Evolutionary conservation across 2,113 vertebrate species (phyloP).

Genomic region (Rynchops niger): DNA sequence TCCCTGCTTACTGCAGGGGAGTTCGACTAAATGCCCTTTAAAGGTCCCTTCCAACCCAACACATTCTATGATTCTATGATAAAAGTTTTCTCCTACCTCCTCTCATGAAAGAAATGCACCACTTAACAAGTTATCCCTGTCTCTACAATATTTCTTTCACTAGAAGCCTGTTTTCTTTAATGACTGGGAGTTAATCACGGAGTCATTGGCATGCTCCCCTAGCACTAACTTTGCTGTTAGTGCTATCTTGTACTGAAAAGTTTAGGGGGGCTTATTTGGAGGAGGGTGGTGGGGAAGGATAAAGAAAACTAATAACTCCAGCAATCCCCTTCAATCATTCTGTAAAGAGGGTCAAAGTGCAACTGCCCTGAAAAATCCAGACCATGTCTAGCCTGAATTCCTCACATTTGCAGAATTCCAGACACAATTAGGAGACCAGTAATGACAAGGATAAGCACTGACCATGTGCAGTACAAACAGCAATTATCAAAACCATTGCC

Average conservation of each 20-base stretch:
- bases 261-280: background rate
- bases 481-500: conserved; percentile 58
- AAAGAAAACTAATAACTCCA: conserved; percentile 50
- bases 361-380: conserved; percentile 66
- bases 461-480: background rate
- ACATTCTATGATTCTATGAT: too few species aligned
- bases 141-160: background rate
- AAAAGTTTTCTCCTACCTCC: background rate
- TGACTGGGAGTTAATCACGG: background rate
- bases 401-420: conserved; percentile 72
- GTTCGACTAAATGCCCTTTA: too few species aligned
- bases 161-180: background rate
- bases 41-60: too few species aligned
- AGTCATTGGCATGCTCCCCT: background rate
- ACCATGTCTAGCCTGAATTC: conserved; percentile 63
- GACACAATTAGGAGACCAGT: conserved; percentile 28
- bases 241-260: background rate
- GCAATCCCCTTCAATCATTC: conserved; percentile 30
- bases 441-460: conserved; percentile 36
- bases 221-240: background rate
- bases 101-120: conserved; percentile 16
- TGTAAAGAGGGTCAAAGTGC: conserved; percentile 66
- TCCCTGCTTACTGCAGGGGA: too few species aligned
- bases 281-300: background rate
- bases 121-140: conserved; percentile 21